phyloP scores from a whole-genome alignment of 2,888 invertebrate species.

The Ectemnius cavifrons region DNA sequence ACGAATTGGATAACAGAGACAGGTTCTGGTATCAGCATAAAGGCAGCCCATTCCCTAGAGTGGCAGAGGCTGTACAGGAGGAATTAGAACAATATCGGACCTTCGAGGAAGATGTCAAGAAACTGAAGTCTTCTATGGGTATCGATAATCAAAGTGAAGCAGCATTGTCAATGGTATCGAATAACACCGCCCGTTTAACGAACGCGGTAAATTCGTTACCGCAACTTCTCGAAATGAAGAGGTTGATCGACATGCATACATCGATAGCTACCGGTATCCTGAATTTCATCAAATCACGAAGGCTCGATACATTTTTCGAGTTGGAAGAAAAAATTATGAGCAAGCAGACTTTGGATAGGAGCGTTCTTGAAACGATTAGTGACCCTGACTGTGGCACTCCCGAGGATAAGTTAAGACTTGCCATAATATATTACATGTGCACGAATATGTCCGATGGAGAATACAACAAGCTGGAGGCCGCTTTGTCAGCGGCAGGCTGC shows the following conservation, averaged over 20 bases:
- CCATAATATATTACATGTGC: conserved; percentile 95
- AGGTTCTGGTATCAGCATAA: conserved; percentile 96
- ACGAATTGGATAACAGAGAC: conserved; percentile 93
- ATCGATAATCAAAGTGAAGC: conserved; percentile 93
- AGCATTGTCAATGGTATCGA: conserved; percentile 91
- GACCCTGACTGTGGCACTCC: conserved; percentile 92
- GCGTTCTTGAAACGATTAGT: conserved; percentile 91
- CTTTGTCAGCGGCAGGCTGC: conserved; percentile 89
- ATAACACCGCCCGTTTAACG: conserved; percentile 95
- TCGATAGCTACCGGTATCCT: conserved; percentile 96
- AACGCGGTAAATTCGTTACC: conserved; percentile 97
- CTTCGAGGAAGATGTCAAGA: conserved; percentile 98
- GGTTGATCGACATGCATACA: conserved; percentile 99
- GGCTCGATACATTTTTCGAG: conserved; percentile 98
- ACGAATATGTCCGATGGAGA: conserved; percentile 82
- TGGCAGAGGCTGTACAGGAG: conserved; percentile 99
- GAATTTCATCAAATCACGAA: conserved; percentile 91
- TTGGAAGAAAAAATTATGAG: conserved; percentile 98
- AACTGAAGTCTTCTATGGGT: conserved; percentile 96
- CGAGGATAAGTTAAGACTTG: conserved; percentile 95
- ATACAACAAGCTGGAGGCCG: conserved; percentile 89
- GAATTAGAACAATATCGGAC: conserved; percentile 96
- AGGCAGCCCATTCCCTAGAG: conserved; percentile 94
- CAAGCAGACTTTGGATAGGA: conserved; percentile 88
- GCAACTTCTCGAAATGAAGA: conserved; percentile 97